Conservation (phyloP, 2,797 vertebrate species). For the Sebastes kiyomatsui region DNA sequence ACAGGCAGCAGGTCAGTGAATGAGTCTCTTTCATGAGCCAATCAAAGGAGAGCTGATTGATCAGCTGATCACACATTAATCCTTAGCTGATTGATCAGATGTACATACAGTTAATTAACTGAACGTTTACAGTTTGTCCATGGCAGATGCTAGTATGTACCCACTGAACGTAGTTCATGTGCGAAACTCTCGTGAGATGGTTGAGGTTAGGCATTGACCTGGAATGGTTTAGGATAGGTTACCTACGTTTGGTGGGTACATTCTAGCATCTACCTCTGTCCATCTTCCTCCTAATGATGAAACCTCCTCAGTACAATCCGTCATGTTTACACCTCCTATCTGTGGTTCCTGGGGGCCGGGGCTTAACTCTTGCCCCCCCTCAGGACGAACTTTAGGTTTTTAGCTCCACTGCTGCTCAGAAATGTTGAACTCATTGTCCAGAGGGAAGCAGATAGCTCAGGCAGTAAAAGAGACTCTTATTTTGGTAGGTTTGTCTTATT, state of each 20-base stretch:
- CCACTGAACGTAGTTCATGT: background rate
- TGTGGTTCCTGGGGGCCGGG: background rate
- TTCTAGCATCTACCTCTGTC: background rate
- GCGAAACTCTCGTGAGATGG: background rate
- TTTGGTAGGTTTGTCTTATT: background rate
- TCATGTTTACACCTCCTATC: background rate
- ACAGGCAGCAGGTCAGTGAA: background rate
- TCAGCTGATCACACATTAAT: background rate
- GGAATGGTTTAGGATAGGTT: too few species aligned
- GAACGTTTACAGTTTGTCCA: background rate
- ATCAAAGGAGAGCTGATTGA: background rate
- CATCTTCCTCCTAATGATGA: background rate
- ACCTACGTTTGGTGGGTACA: background rate
- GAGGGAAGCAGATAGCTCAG: background rate
- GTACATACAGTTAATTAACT: background rate
- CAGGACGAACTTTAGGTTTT: background rate
- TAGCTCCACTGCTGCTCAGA: background rate
- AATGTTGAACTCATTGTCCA: background rate
- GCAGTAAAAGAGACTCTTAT: background rate
- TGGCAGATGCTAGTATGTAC: background rate
- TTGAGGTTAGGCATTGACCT: too few species aligned
- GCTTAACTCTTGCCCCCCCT: background rate
- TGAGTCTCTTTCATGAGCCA: background rate
- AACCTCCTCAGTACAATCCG: background rate
- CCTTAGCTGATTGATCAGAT: background rate